These are phyloP conservation scores for Periphyllus acericola DNA, from an alignment of 2,888 invertebrate genomes.

Conservation along the genomic window DNA sequence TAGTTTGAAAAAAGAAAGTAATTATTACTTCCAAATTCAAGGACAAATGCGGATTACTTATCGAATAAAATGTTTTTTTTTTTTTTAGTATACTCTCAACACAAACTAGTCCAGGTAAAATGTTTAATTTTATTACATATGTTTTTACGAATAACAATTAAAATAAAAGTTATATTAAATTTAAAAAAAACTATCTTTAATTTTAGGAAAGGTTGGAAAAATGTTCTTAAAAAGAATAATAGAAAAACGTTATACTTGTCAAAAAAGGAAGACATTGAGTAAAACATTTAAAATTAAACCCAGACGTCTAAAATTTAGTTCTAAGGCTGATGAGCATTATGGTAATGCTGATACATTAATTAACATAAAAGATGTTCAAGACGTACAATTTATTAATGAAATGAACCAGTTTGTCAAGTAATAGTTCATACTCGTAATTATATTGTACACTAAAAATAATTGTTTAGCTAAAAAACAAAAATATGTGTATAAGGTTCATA, in stretches of 20 bases:
- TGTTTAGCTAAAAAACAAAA: no score
- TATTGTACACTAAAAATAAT: no score
- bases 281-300: background rate
- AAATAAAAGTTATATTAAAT: no score
- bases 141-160: no score
- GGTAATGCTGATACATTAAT: background rate
- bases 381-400: slow-evolving; percentile 7
- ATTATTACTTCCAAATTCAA: no score
- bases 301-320: background rate
- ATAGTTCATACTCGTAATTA: background rate
- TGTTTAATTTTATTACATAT: no score
- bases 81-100: no score
- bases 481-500: background rate
- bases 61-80: no score
- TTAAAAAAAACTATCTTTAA: no score
- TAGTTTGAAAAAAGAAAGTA: no score
- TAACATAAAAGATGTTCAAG: background rate
- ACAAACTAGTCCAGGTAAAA: no score
- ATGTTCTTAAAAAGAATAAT: background rate
- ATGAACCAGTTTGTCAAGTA: background rate
- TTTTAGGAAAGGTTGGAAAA: background rate
- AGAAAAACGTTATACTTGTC: slow-evolving; percentile 6
- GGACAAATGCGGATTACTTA: no score
- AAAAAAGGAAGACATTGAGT: background rate
- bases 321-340: background rate